A percentile compares a stretch with the other conserved stretches of the same genome.
Conservation (phyloP, 2,888 invertebrate genomes). For the Pristionchus japonicus region DNA sequence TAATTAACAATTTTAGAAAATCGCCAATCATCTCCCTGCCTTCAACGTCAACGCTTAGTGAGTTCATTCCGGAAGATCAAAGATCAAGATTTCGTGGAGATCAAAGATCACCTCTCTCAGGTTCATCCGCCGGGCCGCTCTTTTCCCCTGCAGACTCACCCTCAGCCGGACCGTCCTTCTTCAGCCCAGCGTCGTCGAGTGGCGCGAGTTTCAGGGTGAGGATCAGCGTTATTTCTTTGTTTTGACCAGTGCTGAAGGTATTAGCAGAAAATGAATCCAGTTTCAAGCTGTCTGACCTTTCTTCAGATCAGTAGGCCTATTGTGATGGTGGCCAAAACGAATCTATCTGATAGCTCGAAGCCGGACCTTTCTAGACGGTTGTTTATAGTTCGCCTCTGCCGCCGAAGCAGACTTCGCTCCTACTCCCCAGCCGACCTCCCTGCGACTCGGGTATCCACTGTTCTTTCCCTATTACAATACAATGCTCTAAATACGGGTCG, state of each 20-base stretch:
- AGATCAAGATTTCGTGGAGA: not conserved
- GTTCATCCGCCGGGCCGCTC: conserved; percentile 31
- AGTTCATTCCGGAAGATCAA: not conserved
- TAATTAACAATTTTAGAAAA: not conserved
- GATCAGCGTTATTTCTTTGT: too few species aligned
- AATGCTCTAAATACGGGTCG: too few species aligned
- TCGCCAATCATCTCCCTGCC: conserved; percentile 36
- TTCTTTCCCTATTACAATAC: too few species aligned
- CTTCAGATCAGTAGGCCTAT: not conserved
- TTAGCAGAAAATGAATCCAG: too few species aligned
- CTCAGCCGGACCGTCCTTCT: not conserved
- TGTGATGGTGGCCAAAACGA: not conserved
- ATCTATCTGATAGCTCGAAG: too few species aligned
- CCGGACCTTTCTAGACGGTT: too few species aligned
- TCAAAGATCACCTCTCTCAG: not conserved
- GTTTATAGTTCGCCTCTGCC: not conserved
- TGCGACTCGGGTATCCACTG: conserved; percentile 57
- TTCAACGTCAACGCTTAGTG: not conserved
- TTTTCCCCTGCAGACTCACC: not conserved
- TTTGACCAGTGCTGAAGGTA: too few species aligned
- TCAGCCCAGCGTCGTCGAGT: not conserved
- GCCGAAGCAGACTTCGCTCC: conserved; percentile 44
- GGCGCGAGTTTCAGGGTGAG: conserved; percentile 5
- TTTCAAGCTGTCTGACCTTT: too few species aligned
- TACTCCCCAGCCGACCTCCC: conserved; percentile 55